phyloP scores from a whole-genome alignment of 1,140 invertebrate species.

The Hestina assimilis region DNA sequence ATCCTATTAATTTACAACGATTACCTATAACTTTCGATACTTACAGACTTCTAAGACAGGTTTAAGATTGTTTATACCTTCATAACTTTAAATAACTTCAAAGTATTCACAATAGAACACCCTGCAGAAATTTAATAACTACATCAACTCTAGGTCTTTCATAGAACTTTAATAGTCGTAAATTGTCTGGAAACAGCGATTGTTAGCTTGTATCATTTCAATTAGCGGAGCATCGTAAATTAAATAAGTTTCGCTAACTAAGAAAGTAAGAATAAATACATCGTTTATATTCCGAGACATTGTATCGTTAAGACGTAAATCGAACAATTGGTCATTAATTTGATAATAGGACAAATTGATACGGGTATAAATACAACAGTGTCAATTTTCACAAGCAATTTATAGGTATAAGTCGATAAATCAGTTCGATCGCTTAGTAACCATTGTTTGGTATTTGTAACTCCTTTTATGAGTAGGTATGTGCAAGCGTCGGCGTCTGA shows the following conservation, averaged over 20 bases:
- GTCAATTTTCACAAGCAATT: slow-evolving; percentile 15
- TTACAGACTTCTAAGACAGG: slow-evolving; percentile 9
- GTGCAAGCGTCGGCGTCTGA: slow-evolving; percentile 12
- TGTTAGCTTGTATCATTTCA: slow-evolving; percentile 9
- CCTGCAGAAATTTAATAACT: slow-evolving; percentile 21
- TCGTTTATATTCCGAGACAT: background rate
- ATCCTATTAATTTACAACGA: slow-evolving; percentile 31
- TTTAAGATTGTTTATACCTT: slow-evolving; percentile 29
- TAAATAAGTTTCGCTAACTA: slow-evolving; percentile 6
- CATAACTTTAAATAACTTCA: slow-evolving; percentile 29
- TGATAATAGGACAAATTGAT: slow-evolving; percentile 18
- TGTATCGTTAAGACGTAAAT: background rate
- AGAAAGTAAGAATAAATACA: slow-evolving; percentile 3
- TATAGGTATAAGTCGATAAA: slow-evolving; percentile 14
- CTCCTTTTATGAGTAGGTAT: slow-evolving; percentile 12
- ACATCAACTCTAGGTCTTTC: slow-evolving; percentile 23
- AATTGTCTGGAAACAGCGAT: slow-evolving; percentile 20
- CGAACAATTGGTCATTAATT: slow-evolving; percentile 5
- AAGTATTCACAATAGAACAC: slow-evolving; percentile 27
- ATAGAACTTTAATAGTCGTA: slow-evolving; percentile 15
- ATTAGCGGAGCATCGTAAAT: slow-evolving; percentile 1
- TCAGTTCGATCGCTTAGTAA: slow-evolving; percentile 13
- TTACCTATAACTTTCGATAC: slow-evolving; percentile 25
- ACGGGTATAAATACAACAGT: background rate
- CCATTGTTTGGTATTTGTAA: slow-evolving; percentile 13